These are phyloP conservation scores for Aurelia sp. DNA, from an alignment of 30 jellyfish, hydroid and myxozoan species.

Conservation along the genomic window DNA sequence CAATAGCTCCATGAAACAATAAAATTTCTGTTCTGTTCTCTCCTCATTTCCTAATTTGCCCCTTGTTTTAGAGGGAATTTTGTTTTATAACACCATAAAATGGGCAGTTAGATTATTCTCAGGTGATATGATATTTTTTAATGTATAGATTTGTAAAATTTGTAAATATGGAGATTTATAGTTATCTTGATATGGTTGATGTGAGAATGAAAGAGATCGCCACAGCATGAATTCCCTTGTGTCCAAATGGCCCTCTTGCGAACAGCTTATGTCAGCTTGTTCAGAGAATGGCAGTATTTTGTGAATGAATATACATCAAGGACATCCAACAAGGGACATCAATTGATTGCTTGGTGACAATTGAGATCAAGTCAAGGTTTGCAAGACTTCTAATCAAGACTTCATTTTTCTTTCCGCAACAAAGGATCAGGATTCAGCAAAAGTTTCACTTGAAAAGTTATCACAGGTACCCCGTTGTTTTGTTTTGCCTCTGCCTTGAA, in stretches of 20 bases:
- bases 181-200: slow-evolving; percentile 22
- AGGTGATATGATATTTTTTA: background rate
- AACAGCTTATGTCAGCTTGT: slow-evolving; percentile 44
- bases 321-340: slow-evolving; percentile 29
- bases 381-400: slow-evolving; percentile 46
- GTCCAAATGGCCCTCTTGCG: slow-evolving; percentile 63
- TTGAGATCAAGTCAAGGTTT: background rate
- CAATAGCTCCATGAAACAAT: no score
- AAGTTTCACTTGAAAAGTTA: slow-evolving; percentile 71
- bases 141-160: background rate
- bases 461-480: slow-evolving; percentile 76
- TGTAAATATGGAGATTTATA: slow-evolving; percentile 21
- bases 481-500: slow-evolving; percentile 28
- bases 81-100: background rate
- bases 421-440: slow-evolving; percentile 69
- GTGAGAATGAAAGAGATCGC: slow-evolving; percentile 59
- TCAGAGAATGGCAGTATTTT: slow-evolving; percentile 7
- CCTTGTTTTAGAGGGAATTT: background rate
- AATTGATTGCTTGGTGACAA: slow-evolving; percentile 38
- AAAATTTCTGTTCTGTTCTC: no score
- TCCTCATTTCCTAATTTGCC: background rate
- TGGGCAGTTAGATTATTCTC: background rate
- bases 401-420: slow-evolving; percentile 60
- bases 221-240: slow-evolving; percentile 67
- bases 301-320: background rate